phyloP scores from a whole-genome alignment of 2,113 vertebrate genomes.

The Leucopsar rothschildi region DNA sequence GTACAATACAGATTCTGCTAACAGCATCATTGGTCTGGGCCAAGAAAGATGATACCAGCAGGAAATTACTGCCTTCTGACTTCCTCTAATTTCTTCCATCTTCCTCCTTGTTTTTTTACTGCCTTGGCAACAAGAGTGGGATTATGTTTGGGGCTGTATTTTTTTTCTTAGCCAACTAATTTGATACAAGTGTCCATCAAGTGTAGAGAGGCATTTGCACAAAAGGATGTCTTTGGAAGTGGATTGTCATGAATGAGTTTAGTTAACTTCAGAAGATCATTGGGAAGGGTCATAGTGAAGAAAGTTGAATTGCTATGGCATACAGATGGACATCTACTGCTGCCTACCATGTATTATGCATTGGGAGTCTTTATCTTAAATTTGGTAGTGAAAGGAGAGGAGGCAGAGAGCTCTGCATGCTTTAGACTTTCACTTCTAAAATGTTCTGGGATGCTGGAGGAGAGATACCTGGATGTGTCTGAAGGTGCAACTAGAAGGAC shows the following conservation, averaged over 20 bases:
- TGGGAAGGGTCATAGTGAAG: neutral
- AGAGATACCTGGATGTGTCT: neutral
- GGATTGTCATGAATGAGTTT: neutral
- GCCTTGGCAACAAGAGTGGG: neutral
- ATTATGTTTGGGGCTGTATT: neutral
- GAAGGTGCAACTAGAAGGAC: neutral
- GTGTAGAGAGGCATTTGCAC: neutral
- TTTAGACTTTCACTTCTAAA: neutral
- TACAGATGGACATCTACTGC: accelerated
- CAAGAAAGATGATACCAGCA: neutral
- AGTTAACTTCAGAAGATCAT: neutral
- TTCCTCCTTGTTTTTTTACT: neutral
- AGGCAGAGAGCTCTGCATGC: neutral
- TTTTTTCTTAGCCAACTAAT: neutral
- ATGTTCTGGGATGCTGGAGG: neutral
- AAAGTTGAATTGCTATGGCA: neutral
- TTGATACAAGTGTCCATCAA: neutral
- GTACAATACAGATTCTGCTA: neutral
- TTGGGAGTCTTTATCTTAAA: neutral
- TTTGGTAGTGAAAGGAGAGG: neutral
- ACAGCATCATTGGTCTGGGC: neutral
- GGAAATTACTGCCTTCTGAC: neutral
- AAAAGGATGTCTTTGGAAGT: neutral
- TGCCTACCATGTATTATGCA: neutral
- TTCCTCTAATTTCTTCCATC: neutral